These are phyloP conservation scores for Chitala chitala DNA, from an alignment of 2,113 vertebrate species.

Conservation along the genomic window DNA sequence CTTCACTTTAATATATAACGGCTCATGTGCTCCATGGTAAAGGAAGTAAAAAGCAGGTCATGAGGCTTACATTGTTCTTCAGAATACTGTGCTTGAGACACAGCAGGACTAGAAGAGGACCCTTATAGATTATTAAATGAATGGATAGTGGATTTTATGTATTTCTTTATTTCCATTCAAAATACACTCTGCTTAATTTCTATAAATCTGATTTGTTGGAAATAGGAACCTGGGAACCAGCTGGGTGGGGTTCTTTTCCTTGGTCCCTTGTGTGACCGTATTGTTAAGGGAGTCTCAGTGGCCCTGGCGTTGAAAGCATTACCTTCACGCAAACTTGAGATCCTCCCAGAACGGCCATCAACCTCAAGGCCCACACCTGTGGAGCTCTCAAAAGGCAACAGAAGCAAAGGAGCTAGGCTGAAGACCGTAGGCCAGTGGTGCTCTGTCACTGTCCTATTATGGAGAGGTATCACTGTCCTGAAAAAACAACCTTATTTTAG, in stretches of 20 bases:
- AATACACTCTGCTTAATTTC: too few species aligned
- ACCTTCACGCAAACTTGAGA: too few species aligned
- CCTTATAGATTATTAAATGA: too few species aligned
- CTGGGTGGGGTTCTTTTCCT: too few species aligned
- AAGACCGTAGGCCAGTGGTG: background rate
- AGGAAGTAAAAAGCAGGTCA: background rate
- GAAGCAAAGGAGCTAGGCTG: background rate
- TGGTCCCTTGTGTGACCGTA: too few species aligned
- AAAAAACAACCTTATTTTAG: background rate
- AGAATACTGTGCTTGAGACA: background rate
- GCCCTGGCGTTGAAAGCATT: too few species aligned
- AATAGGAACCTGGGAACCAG: too few species aligned
- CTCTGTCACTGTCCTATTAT: background rate
- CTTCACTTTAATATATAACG: background rate
- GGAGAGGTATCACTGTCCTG: background rate
- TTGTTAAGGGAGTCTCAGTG: too few species aligned
- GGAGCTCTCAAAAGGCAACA: background rate
- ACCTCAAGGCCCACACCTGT: conserved; percentile 4
- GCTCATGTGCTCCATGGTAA: background rate
- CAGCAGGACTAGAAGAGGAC: background rate
- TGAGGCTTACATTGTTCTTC: background rate
- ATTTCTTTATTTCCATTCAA: too few species aligned
- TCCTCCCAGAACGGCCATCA: too few species aligned
- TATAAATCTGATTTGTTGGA: too few species aligned
- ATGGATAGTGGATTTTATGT: too few species aligned